Evolutionary conservation across 2,113 vertebrate species (phyloP).

Genomic region (Colistium nudipinnis): DNA sequence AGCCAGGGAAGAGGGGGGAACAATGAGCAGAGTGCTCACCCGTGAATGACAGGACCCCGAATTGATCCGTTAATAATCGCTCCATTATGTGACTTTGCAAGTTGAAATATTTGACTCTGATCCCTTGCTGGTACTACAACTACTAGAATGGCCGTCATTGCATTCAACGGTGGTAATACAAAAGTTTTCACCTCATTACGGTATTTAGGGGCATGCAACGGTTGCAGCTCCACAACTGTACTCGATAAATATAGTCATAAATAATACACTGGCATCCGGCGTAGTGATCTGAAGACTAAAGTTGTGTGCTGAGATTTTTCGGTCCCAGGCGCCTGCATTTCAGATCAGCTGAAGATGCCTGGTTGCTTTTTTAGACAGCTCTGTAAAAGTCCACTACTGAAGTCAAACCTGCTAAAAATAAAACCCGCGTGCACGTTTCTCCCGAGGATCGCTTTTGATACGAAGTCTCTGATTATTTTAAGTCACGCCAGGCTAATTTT

Average conservation of each 20-base stretch:
- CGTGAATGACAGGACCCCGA: slow-evolving; percentile 24
- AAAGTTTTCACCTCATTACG: too few species aligned
- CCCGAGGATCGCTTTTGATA: background rate
- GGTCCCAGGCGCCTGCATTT: background rate
- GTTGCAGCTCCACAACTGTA: too few species aligned
- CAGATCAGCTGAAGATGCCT: background rate
- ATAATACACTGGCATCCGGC: background rate
- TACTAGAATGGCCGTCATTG: background rate
- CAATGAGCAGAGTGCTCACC: too few species aligned
- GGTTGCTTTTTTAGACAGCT: background rate
- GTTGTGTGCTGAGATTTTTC: background rate
- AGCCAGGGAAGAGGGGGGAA: too few species aligned
- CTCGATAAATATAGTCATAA: too few species aligned
- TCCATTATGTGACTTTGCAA: slow-evolving; percentile 24
- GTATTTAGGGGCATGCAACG: too few species aligned
- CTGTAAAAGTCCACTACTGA: background rate
- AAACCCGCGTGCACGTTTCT: background rate
- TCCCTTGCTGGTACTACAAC: slow-evolving; percentile 12
- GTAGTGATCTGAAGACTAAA: background rate
- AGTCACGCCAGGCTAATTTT: background rate
- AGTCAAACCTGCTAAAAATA: background rate
- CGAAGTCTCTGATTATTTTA: slow-evolving; percentile 1
- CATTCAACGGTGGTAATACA: background rate
- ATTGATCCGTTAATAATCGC: slow-evolving; percentile 38
- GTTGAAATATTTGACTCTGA: slow-evolving; percentile 22